Percentiles rank a stretch among this genome's conserved stretches.
Conservation (phyloP, 2,113 vertebrate genomes). For the Lamprotornis superbus region DNA sequence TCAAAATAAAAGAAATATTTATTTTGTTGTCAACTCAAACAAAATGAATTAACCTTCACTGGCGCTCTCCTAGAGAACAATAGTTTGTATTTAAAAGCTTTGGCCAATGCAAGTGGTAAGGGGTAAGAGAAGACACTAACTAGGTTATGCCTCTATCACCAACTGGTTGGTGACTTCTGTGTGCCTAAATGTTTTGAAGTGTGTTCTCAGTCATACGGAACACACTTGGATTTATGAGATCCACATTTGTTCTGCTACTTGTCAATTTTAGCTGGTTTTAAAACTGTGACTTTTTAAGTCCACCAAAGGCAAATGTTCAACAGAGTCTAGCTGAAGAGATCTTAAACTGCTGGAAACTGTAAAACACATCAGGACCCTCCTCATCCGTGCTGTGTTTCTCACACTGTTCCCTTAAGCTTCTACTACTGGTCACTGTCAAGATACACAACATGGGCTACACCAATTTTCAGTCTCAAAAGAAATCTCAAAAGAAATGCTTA, state of each 20-base stretch:
- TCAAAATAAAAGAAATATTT: neutral
- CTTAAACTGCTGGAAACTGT: neutral
- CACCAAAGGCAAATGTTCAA: neutral
- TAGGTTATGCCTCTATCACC: neutral
- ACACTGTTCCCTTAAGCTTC: neutral
- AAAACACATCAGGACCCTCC: neutral
- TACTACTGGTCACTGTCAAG: neutral
- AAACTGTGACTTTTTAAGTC: neutral
- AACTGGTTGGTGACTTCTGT: neutral
- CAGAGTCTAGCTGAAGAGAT: neutral
- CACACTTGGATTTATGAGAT: neutral
- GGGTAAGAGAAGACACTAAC: neutral
- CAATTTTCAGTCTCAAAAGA: neutral
- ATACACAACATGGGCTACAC: neutral
- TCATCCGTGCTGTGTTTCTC: neutral
- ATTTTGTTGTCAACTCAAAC: neutral
- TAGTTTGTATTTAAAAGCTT: neutral
- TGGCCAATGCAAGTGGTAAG: neutral
- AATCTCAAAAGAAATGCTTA: slow-evolving; percentile 36
- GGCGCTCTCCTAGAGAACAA: neutral
- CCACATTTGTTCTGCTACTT: neutral
- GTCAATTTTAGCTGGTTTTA: neutral
- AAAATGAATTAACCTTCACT: neutral
- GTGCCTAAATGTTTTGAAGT: neutral
- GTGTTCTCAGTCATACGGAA: neutral